phyloP scores from a whole-genome alignment of 1,140 invertebrate species.

The Drosophila kepulauana region DNA sequence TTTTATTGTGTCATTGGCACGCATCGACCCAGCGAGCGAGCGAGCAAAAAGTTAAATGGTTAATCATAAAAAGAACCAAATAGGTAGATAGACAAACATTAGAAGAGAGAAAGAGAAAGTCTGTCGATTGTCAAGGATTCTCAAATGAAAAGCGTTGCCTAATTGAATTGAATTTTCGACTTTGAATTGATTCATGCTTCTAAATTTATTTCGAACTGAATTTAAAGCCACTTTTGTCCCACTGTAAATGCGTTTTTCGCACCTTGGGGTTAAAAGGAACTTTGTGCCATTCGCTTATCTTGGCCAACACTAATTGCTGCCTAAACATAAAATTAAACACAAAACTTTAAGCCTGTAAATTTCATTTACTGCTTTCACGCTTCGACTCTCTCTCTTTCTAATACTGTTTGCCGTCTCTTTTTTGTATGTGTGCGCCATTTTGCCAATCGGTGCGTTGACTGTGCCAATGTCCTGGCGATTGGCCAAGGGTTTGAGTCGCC shows the following conservation, averaged over 20 bases:
- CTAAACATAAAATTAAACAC: slow-evolving; percentile 43
- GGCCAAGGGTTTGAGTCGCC: slow-evolving; percentile 22
- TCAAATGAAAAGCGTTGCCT: not conserved
- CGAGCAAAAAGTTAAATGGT: slow-evolving; percentile 67
- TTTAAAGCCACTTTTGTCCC: not conserved
- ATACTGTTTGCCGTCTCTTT: not conserved
- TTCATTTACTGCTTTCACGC: slow-evolving; percentile 16
- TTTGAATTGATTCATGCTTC: slow-evolving; percentile 2
- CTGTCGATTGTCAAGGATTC: slow-evolving; percentile 18
- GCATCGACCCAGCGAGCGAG: slow-evolving; percentile 38
- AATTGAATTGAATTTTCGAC: slow-evolving; percentile 22
- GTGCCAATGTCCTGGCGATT: slow-evolving; percentile 47
- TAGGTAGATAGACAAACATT: slow-evolving; percentile 34
- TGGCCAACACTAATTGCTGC: slow-evolving; percentile 58
- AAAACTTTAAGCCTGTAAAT: slow-evolving; percentile 30
- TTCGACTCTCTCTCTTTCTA: not conserved
- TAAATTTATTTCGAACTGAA: not conserved
- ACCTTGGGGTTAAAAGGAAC: not conserved
- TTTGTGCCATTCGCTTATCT: slow-evolving; percentile 50
- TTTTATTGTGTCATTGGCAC: slow-evolving; percentile 77
- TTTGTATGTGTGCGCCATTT: slow-evolving; percentile 3
- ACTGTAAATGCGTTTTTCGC: not conserved
- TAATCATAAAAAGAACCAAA: slow-evolving; percentile 58
- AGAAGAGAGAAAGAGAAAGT: slow-evolving; percentile 1
- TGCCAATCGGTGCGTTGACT: slow-evolving; percentile 38